phyloP scores from a whole-genome alignment of 2,113 vertebrate genomes.

The Ochotona princeps region DNA sequence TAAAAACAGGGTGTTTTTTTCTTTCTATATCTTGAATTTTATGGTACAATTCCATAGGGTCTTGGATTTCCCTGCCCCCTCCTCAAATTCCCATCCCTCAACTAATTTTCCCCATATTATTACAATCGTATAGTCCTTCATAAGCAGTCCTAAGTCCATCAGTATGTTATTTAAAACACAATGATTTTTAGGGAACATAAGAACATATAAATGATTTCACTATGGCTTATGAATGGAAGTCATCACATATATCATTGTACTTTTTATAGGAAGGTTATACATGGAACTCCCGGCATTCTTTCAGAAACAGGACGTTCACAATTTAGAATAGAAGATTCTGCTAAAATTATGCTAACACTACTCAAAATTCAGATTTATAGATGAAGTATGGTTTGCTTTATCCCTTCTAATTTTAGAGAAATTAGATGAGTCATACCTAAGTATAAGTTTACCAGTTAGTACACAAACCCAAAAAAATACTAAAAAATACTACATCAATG shows the following conservation, averaged over 20 bases:
- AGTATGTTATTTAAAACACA: neutral
- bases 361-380: slow-evolving; percentile 6
- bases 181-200: neutral
- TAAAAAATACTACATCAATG: neutral
- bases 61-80: no score
- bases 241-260: neutral
- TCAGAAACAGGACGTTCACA: neutral
- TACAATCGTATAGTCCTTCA: no score
- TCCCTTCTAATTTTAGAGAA: slow-evolving; percentile 28
- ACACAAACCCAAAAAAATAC: neutral
- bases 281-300: neutral
- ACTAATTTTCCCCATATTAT: no score
- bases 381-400: neutral
- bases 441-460: neutral
- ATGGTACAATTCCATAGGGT: no score
- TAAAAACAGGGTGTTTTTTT: neutral
- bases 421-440: neutral
- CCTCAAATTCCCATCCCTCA: no score
- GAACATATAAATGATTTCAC: neutral
- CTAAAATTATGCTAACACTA: slow-evolving; percentile 23
- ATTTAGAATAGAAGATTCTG: neutral
- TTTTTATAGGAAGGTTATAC: neutral
- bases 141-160: no score
- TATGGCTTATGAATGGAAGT: neutral
- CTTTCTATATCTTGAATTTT: neutral